Evolutionary conservation across 2,888 invertebrate genomes (phyloP).

Genomic region (Patella caerulea): DNA sequence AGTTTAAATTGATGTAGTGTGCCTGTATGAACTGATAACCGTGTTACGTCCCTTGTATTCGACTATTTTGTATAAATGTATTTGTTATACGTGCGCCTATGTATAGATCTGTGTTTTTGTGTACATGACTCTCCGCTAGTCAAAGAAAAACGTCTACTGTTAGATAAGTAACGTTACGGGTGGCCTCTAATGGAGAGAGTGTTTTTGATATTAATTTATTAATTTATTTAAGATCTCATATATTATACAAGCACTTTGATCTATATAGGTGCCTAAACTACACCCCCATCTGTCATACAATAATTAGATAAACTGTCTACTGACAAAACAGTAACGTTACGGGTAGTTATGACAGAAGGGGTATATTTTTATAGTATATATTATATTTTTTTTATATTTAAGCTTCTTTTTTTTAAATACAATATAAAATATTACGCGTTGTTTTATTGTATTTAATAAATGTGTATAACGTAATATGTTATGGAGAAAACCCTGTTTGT

Average conservation of each 20-base stretch:
- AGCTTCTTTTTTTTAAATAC: no score
- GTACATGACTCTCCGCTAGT: background rate
- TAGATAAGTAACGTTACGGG: slow-evolving; percentile 7
- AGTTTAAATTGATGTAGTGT: no score
- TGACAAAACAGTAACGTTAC: slow-evolving; percentile 10
- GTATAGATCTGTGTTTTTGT: slow-evolving; percentile 5
- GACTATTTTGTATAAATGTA: no score
- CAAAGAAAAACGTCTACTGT: slow-evolving; percentile 7
- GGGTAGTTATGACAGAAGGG: background rate
- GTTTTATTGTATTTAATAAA: no score
- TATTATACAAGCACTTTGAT: background rate
- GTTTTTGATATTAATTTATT: slow-evolving; percentile 6
- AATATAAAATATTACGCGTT: no score
- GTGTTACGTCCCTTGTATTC: no score
- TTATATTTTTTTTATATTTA: background rate
- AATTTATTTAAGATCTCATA: background rate
- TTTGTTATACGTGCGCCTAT: background rate
- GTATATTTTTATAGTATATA: background rate
- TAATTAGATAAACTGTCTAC: slow-evolving; percentile 7
- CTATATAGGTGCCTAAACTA: slow-evolving; percentile 1
- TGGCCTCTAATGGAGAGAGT: background rate
- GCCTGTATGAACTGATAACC: no score
- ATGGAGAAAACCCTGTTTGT: no score
- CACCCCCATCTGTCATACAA: background rate
- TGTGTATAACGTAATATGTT: no score